Percentiles rank a stretch among this genome's conserved stretches.
Conservation (phyloP, 2,113 vertebrate genomes). For the Etheostoma cragini region DNA sequence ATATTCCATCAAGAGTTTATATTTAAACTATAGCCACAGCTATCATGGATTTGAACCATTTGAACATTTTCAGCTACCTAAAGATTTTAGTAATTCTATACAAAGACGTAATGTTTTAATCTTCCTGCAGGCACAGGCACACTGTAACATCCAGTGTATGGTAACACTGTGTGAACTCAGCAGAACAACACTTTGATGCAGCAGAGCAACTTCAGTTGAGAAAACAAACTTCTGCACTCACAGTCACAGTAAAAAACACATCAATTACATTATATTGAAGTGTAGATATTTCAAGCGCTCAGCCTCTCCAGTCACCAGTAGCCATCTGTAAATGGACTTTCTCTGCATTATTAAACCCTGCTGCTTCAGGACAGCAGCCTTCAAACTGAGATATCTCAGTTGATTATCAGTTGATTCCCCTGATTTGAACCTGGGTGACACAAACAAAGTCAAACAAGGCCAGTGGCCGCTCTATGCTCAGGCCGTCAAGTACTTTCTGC, state of each 20-base stretch:
- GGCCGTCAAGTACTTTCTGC: conserved; percentile 11
- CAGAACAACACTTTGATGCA: conserved; percentile 6
- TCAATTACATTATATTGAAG: background rate
- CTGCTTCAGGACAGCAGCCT: conserved; percentile 12
- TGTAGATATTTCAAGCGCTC: conserved; percentile 48
- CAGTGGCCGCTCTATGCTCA: conserved; percentile 7
- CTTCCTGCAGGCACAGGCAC: background rate
- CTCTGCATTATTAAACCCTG: conserved; percentile 55
- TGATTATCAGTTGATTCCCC: conserved; percentile 18
- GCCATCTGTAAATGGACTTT: conserved; percentile 53
- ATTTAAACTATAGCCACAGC: background rate
- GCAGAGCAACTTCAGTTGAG: background rate
- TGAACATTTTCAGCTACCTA: background rate
- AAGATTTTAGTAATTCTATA: background rate
- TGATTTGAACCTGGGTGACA: conserved; percentile 59
- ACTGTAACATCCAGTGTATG: background rate
- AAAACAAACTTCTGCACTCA: background rate
- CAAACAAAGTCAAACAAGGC: conserved; percentile 56
- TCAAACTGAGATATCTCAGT: background rate
- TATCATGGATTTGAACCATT: background rate
- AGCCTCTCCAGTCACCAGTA: background rate
- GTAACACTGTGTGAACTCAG: background rate
- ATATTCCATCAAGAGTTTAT: background rate
- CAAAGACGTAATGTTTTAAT: background rate
- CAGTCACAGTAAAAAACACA: conserved; percentile 7